A percentile compares a stretch with the other conserved stretches of the same genome.
Conservation (phyloP, 2,113 vertebrate species). For the Psettodes erumei region DNA sequence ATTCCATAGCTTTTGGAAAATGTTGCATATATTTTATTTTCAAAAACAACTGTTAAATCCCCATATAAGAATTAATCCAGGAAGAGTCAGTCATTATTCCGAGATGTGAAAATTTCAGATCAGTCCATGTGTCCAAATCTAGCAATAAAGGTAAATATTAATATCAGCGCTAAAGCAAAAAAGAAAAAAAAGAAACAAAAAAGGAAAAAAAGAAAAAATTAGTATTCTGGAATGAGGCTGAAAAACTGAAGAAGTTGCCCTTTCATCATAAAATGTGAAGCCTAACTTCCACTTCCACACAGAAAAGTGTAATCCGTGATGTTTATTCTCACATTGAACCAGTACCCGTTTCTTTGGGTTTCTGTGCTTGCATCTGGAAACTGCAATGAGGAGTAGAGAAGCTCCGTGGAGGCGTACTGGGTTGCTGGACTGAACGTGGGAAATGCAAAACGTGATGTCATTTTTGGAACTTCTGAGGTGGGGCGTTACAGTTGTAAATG, state of each 20-base stretch:
- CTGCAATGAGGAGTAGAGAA: slow-evolving; percentile 40
- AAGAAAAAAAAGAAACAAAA: neutral
- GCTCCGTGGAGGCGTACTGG: slow-evolving; percentile 46
- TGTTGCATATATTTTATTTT: neutral
- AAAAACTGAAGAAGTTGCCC: slow-evolving; percentile 16
- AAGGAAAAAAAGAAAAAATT: slow-evolving; percentile 4
- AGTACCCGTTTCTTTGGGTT: slow-evolving; percentile 24
- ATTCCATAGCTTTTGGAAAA: slow-evolving; percentile 71
- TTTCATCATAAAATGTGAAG: slow-evolving; percentile 47
- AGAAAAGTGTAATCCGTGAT: slow-evolving; percentile 49
- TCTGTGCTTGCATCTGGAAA: slow-evolving; percentile 49
- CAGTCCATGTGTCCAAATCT: slow-evolving; percentile 49
- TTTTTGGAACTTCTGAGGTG: slow-evolving; percentile 72
- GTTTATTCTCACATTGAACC: neutral
- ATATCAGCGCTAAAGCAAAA: neutral
- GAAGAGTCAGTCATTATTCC: slow-evolving; percentile 65
- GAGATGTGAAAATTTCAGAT: slow-evolving; percentile 39
- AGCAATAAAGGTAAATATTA: slow-evolving; percentile 12
- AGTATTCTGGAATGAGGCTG: slow-evolving; percentile 12
- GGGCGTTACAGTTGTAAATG: slow-evolving; percentile 67
- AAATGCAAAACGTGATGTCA: slow-evolving; percentile 85
- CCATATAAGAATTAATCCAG: slow-evolving; percentile 52
- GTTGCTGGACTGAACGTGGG: slow-evolving; percentile 81
- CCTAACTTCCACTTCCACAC: slow-evolving; percentile 40
- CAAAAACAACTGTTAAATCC: slow-evolving; percentile 55